Conservation (phyloP, 2,888 invertebrate species). For the Charanyca ferruginea region DNA sequence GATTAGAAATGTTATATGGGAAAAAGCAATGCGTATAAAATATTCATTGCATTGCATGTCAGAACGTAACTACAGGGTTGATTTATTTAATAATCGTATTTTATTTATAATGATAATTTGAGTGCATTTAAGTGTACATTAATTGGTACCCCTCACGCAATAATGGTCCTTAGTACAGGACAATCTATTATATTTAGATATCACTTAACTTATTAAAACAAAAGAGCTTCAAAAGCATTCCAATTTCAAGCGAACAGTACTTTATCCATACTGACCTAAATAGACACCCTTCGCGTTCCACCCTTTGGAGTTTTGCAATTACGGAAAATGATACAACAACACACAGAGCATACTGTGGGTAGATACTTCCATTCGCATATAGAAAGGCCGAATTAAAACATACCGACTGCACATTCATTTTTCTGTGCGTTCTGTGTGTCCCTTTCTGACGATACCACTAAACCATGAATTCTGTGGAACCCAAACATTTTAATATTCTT, state of each 20-base stretch:
- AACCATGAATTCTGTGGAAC: no score
- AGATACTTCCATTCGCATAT: conserved; percentile 29
- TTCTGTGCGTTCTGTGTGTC: not conserved
- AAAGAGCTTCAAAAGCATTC: conserved; percentile 22
- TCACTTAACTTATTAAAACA: conserved; percentile 31
- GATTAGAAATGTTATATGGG: not conserved
- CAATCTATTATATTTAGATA: not conserved
- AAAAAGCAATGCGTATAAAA: not conserved
- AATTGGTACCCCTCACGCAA: no score
- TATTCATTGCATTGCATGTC: not conserved
- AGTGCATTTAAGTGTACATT: no score
- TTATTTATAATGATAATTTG: not conserved
- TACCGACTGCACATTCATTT: conserved; percentile 13
- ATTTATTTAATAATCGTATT: not conserved
- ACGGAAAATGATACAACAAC: conserved; percentile 55
- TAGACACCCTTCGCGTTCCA: conserved; percentile 42
- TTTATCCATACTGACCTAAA: conserved; percentile 50
- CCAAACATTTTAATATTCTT: no score
- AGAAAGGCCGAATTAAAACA: conserved; percentile 48
- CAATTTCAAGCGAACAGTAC: conserved; percentile 21
- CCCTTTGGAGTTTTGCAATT: conserved; percentile 61
- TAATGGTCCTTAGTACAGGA: no score
- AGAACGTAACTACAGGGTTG: not conserved
- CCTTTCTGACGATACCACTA: no score
- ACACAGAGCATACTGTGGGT: conserved; percentile 30